Evolutionary conservation across 2,113 vertebrate genomes (phyloP).

Genomic region (Thalassoma bifasciatum): DNA sequence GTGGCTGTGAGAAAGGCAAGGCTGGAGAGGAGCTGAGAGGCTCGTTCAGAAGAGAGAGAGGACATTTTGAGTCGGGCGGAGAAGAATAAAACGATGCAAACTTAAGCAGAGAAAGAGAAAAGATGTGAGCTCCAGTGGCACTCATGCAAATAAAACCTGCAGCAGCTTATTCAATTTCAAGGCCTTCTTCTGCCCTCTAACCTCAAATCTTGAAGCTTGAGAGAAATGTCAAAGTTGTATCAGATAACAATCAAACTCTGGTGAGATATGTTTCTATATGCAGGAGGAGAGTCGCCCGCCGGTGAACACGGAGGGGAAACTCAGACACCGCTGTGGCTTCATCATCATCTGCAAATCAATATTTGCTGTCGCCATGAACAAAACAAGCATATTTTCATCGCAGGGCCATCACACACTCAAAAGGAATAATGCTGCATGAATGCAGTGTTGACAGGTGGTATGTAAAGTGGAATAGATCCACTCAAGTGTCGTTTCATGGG

Average conservation of each 20-base stretch:
- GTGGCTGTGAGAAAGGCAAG: constrained; percentile 16
- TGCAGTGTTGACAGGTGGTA: constrained; percentile 28
- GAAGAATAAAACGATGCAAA: background rate
- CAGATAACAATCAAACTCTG: constrained; percentile 16
- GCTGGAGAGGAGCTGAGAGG: constrained; percentile 34
- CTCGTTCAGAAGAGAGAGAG: constrained; percentile 31
- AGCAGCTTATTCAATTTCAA: constrained; percentile 66
- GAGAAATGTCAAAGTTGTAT: constrained; percentile 55
- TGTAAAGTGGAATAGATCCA: constrained; percentile 50
- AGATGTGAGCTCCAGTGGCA: constrained; percentile 26
- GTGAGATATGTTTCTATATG: constrained; percentile 32
- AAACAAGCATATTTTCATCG: constrained; percentile 37
- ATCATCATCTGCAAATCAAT: constrained; percentile 65
- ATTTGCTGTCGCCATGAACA: constrained; percentile 44
- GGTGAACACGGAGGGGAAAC: constrained; percentile 37
- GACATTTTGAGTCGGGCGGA: constrained; percentile 14
- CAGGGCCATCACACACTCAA: constrained; percentile 15
- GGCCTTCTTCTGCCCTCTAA: constrained; percentile 61
- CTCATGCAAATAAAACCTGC: constrained; percentile 67
- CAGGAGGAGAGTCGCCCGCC: constrained; percentile 32
- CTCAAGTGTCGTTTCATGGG: constrained; percentile 41
- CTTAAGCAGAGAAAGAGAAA: constrained; percentile 1
- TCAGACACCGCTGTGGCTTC: constrained; percentile 33
- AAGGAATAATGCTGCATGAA: constrained; percentile 18
- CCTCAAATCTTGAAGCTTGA: constrained; percentile 64